phyloP scores from a whole-genome alignment of 2,888 invertebrate species.

The Parthenolecanium corni region DNA sequence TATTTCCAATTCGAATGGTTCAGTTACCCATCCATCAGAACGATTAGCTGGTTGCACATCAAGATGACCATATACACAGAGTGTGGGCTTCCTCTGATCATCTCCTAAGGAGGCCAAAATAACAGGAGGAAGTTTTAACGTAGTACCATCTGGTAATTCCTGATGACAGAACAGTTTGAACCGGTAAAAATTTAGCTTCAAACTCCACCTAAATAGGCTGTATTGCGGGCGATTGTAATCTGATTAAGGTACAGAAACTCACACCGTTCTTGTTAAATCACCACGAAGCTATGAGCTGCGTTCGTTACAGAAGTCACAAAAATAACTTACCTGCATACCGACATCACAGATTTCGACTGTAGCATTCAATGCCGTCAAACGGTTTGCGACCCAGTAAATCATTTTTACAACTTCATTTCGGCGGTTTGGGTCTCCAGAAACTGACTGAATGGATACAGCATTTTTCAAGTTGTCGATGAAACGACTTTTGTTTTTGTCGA shows the following conservation, averaged over 20 bases:
- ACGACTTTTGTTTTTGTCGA: constrained; percentile 61
- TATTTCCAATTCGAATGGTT: constrained; percentile 84
- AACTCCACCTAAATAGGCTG: background rate
- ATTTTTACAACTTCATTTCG: constrained; percentile 70
- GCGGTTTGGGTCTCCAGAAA: constrained; percentile 80
- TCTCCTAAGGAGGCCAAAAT: constrained; percentile 66
- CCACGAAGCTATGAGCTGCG: no score
- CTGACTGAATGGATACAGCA: constrained; percentile 85
- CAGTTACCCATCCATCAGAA: constrained; percentile 90
- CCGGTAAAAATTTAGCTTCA: background rate
- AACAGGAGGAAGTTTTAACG: constrained; percentile 73
- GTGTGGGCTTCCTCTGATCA: constrained; percentile 78
- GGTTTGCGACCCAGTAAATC: constrained; percentile 68
- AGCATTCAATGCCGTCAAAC: constrained; percentile 58
- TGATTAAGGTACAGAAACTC: no score
- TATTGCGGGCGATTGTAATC: no score
- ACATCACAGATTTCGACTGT: constrained; percentile 59
- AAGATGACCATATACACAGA: constrained; percentile 90
- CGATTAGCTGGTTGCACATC: constrained; percentile 93
- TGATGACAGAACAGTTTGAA: constrained; percentile 24
- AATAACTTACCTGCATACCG: constrained; percentile 51
- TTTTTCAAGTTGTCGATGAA: constrained; percentile 70
- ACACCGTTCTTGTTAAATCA: no score
- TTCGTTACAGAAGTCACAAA: no score
- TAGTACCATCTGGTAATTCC: constrained; percentile 54